Evolutionary conservation across 53 echinoderm and acorn worm genomes (phyloP).

Genomic region (Paelopatides confundens): DNA sequence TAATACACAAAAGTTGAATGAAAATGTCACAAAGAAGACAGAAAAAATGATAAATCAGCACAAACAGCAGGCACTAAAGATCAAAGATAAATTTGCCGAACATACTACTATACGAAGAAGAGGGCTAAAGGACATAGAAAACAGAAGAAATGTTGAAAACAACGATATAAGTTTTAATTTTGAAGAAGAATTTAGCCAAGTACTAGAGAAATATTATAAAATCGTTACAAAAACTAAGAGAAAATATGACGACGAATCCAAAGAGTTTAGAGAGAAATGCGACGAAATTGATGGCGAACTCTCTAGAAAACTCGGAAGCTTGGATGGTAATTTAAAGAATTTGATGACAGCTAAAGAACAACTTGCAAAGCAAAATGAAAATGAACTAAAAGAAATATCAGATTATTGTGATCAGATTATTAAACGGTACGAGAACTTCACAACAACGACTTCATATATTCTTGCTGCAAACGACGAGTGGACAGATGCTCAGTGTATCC

Average conservation of each 20-base stretch:
- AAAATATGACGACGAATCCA: neutral
- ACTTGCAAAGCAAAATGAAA: neutral
- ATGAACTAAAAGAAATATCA: neutral
- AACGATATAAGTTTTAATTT: neutral
- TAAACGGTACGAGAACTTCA: neutral
- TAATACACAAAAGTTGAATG: neutral
- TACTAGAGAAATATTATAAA: neutral
- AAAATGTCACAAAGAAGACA: neutral
- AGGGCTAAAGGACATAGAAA: neutral
- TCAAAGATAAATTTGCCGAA: neutral
- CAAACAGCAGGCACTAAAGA: neutral
- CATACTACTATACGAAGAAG: neutral
- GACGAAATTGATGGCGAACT: neutral
- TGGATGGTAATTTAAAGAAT: neutral
- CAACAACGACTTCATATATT: neutral
- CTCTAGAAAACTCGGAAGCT: neutral
- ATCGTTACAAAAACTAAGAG: neutral
- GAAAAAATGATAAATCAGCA: neutral
- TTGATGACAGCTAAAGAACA: neutral
- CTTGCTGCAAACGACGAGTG: neutral
- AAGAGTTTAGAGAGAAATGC: neutral
- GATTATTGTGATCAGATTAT: neutral
- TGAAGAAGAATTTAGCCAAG: neutral
- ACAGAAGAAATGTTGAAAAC: neutral
- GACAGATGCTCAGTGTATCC: conserved; percentile 15